These are phyloP conservation scores for Castor canadensis DNA, from an alignment of 2,113 vertebrate species.

Conservation along the genomic window DNA sequence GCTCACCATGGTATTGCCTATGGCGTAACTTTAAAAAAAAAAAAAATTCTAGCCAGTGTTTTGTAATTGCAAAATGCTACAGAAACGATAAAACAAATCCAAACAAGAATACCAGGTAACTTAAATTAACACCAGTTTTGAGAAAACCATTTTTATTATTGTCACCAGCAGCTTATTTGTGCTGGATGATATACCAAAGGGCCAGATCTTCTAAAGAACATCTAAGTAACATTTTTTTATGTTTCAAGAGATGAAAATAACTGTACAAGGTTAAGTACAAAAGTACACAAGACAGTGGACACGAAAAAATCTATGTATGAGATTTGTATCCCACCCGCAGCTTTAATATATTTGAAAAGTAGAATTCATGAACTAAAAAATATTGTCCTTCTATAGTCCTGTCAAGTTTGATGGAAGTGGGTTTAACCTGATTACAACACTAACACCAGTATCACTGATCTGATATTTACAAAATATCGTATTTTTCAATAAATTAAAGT, in stretches of 20 bases:
- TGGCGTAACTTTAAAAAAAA: not conserved
- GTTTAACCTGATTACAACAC: slow-evolving; percentile 91
- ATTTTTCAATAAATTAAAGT: slow-evolving; percentile 96
- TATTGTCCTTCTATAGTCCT: slow-evolving; percentile 84
- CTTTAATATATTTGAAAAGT: slow-evolving; percentile 84
- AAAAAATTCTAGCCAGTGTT: slow-evolving; percentile 42
- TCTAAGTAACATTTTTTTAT: slow-evolving; percentile 89
- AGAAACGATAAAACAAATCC: slow-evolving; percentile 53
- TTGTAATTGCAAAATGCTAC: slow-evolving; percentile 55
- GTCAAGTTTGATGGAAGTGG: slow-evolving; percentile 89
- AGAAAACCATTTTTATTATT: slow-evolving; percentile 89
- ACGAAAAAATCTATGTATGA: slow-evolving; percentile 88
- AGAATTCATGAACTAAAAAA: slow-evolving; percentile 88
- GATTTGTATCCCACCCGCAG: slow-evolving; percentile 83
- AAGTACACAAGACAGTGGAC: slow-evolving; percentile 89
- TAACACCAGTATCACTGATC: slow-evolving; percentile 91
- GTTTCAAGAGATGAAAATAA: slow-evolving; percentile 93
- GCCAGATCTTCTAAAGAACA: slow-evolving; percentile 88
- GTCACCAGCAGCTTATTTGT: slow-evolving; percentile 82
- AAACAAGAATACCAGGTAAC: slow-evolving; percentile 72
- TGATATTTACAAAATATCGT: slow-evolving; percentile 94
- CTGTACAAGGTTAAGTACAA: slow-evolving; percentile 92
- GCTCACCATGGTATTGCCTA: not conserved
- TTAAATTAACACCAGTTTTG: slow-evolving; percentile 79
- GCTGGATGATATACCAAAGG: slow-evolving; percentile 86